phyloP scores from a whole-genome alignment of 2,797 vertebrate genomes.

The Chromobotia macracanthus region DNA sequence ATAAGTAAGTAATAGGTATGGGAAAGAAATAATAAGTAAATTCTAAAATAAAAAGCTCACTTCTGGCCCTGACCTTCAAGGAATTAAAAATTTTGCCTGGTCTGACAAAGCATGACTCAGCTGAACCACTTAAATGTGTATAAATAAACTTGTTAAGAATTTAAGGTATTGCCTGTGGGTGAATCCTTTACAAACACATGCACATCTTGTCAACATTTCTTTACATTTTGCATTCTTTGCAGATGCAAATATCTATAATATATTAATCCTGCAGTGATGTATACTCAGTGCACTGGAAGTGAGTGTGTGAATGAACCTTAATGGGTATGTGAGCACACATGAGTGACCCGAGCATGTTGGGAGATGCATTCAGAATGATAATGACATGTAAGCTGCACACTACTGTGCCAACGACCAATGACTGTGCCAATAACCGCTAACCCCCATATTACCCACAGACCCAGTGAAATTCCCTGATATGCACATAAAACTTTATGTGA shows the following conservation, averaged over 20 bases:
- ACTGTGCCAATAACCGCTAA: slow-evolving; percentile 47
- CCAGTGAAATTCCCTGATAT: slow-evolving; percentile 34
- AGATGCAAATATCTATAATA: slow-evolving; percentile 31
- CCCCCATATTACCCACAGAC: slow-evolving; percentile 21
- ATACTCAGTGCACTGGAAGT: slow-evolving; percentile 3
- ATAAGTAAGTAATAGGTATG: no score
- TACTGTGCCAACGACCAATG: slow-evolving; percentile 53
- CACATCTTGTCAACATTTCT: slow-evolving; percentile 4
- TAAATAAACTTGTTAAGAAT: slow-evolving; percentile 1
- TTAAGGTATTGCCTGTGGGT: background rate
- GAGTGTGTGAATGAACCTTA: background rate
- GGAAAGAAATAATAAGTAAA: no score
- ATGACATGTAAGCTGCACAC: slow-evolving; percentile 66
- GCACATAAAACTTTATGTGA: slow-evolving; percentile 54
- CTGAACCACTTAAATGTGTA: background rate
- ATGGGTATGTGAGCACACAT: slow-evolving; percentile 40
- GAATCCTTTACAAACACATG: slow-evolving; percentile 5
- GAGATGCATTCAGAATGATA: slow-evolving; percentile 72
- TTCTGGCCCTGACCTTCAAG: background rate
- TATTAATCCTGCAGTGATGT: slow-evolving; percentile 26
- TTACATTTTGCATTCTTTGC: no score
- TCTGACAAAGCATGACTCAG: slow-evolving; percentile 55
- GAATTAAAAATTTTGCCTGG: slow-evolving; percentile 28
- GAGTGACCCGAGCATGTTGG: slow-evolving; percentile 40
- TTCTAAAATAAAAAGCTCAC: background rate